Base-by-base conservation (phyloP, 2,888 invertebrate species). In the Anarsia innoxiella region DNA sequence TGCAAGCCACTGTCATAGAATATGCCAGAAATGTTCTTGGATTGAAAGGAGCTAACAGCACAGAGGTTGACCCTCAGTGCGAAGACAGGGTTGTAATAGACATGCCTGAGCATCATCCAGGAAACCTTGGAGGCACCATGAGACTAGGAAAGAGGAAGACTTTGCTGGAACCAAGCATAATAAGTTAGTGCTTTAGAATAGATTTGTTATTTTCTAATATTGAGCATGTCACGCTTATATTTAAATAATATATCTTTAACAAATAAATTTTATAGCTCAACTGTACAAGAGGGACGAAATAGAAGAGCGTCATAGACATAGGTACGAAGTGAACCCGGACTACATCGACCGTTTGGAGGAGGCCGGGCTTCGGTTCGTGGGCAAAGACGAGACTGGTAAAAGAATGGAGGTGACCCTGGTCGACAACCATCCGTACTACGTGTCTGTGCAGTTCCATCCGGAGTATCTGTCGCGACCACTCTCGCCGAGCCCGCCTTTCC, bases 91-190 rank as follows among this genome's bases (percentile, higher is more conserved):
- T 98, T 25, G 94, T 99, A 2, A 94, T 99, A 44, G 98, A 99
- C 56, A 99, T 99, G 99, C 98, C 99, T 0, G 99, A 99, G 76
- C 97, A 99, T 72, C 95, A 96, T 67, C 90, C 92, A 0, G 97
- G 95, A 0, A 88, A 93, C 50, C 89, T 96, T 87, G 99, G 99
- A 1, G 99, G 98, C 5, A 99, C 99, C 0, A 99, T 99, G 99
- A 86, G 99, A 41, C 84, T 99, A 31, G 99, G 99, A n/a, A 94
- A 92, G 64, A 89, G 98, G 55, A 90, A 89, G 41, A 99, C 99
- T 0, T 78, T 91, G 26, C 93, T 99, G 65, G 89, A 89, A 41
- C 73, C 86, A 2, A 86, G 87, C 53, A 70, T 89, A 46, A 86
- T 93, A 51, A 88, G 91, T 91, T 65, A 86, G 89, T 82, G 46